Evolutionary conservation across 1,140 invertebrate species (phyloP), one percentile per base, ranked within the genome.

Genomic region (Teleogryllus occipitalis): DNA sequence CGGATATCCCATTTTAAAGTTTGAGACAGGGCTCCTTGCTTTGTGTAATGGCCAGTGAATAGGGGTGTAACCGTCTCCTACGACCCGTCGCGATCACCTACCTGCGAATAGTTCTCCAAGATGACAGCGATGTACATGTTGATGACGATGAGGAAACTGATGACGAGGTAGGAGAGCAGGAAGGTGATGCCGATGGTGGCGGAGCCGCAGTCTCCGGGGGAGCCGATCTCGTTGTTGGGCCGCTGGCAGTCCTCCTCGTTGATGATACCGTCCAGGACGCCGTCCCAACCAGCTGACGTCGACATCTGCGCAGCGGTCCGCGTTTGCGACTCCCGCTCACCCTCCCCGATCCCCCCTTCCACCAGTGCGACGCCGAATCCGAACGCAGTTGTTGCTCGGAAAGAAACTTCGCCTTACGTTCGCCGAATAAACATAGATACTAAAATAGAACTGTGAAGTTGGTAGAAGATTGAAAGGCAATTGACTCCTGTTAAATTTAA

Each of bases 41-140:
- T n/a, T n/a, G n/a, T n/a, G n/a, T n/a, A n/a, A n/a, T 39, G 27
- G 27, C 27, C 1, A 39, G 27, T 39, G 1, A n/a, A n/a, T n/a
- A n/a, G 27, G 1, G 1, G 27, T 39, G 27, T 39, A 39, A 39
- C 27, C 27, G 27, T 5, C 27, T 39, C 27, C 27, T 39, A 39
- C 27, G 27, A 5, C 1, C 27, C 27, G 27, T 39, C 27, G 27
- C 27, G 27, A 1, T 5, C 27, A 77, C 75, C 21, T 72, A 81
- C 80, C 77, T 81, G 80, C 75, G 96, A 98, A 88, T 99, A 99
- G 87, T 99, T 99, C 88, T 99, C 97, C 87, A 99, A 91, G 87
- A 99, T 99, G 85, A 98, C 97, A 84, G 97, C 97, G 87, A 98
- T 99, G 91, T 98, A 98, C 97, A 98, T 98, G 92, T 98, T 98